These are phyloP conservation scores for Leucozona laternaria DNA, from an alignment of 2,888 invertebrate genomes.

Conservation along the genomic window DNA sequence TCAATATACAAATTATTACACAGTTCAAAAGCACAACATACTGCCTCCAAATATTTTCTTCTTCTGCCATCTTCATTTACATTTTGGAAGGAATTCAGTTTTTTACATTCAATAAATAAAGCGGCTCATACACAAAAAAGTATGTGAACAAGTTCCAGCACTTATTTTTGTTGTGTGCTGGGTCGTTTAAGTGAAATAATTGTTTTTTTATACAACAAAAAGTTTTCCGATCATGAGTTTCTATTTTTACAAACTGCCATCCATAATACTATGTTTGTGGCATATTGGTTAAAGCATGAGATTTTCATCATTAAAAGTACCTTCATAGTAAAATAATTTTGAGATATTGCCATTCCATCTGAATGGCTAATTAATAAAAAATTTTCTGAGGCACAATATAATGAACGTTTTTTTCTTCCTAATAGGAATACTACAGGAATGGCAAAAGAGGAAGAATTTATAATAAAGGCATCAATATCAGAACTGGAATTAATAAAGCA, in stretches of 20 bases:
- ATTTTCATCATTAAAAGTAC: not conserved
- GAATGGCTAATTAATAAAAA: not conserved
- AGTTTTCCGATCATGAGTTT: not conserved
- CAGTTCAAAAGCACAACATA: not conserved
- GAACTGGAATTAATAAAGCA: not conserved
- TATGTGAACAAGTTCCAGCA: not conserved
- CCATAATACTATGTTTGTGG: not conserved
- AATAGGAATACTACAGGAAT: slow-evolving; percentile 18
- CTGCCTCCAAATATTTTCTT: not conserved
- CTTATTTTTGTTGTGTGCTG: no score
- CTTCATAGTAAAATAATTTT: no score
- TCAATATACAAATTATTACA: not conserved
- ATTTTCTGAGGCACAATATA: not conserved
- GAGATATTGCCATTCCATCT: not conserved
- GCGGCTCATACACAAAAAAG: not conserved
- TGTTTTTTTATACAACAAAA: not conserved
- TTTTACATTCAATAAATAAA: not conserved
- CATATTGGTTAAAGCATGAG: not conserved
- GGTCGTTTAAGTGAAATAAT: not conserved
- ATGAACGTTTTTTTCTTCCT: not conserved
- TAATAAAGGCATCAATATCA: slow-evolving; percentile 1
- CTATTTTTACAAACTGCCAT: not conserved
- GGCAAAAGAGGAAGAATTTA: slow-evolving; percentile 23
- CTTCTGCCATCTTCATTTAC: not conserved
- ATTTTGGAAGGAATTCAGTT: no score